A percentile compares a stretch with the other conserved stretches of the same genome.
phyloP scores from a whole-genome alignment of 2,797 vertebrate species.

The Gymnoscopelus microlampas region DNA sequence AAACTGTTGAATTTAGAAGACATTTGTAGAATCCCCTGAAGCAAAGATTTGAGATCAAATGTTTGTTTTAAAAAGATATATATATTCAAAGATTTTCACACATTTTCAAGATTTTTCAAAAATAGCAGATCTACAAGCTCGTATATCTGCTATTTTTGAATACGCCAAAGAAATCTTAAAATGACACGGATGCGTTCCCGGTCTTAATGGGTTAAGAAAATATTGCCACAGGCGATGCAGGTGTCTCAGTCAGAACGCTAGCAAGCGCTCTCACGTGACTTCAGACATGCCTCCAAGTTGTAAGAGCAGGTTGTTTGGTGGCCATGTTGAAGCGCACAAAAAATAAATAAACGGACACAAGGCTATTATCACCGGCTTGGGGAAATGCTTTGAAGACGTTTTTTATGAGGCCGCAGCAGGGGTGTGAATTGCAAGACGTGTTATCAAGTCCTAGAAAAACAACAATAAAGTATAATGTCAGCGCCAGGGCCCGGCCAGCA shows the following conservation, averaged over 20 bases:
- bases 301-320: conserved; percentile 21
- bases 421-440: conserved; percentile 35
- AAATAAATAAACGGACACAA: conserved; percentile 44
- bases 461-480: conserved; percentile 28
- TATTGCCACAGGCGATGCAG: no score
- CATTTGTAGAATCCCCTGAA: no score
- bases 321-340: conserved; percentile 35
- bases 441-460: conserved; percentile 29
- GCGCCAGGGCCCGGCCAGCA: conserved; percentile 5
- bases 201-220: no score
- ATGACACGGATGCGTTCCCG: no score
- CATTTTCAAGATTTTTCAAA: neutral
- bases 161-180: no score
- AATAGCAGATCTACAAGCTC: neutral
- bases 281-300: neutral
- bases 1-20: no score
- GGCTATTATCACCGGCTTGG: conserved; percentile 47
- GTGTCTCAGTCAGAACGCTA: no score
- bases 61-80: no score
- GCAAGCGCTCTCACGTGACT: no score
- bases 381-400: conserved; percentile 53
- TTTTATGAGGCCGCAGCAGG: conserved; percentile 50
- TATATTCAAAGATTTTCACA: no score
- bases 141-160: no score
- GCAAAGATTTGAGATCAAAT: no score